Evolutionary conservation across 2,797 vertebrate genomes (phyloP), one percentile per base, ranked within the genome.

Genomic region (Falco berigora): DNA sequence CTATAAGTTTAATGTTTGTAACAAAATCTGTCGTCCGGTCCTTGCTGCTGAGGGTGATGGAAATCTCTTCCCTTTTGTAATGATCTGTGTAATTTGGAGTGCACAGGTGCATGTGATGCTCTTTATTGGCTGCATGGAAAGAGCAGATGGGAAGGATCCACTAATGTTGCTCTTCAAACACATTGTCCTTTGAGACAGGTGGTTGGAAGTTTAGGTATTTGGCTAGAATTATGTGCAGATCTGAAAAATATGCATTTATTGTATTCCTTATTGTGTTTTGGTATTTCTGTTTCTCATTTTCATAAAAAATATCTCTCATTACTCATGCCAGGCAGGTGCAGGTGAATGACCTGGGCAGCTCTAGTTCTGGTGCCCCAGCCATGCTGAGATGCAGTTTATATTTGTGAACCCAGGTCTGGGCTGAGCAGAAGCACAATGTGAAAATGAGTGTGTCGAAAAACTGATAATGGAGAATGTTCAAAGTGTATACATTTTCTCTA

Each of bases 31-130:
- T 92, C 81, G 77, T 56, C n/a, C 1, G 5, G 59, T 79, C n/a
- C 42, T 78, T 53, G 66, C 55, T 82, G 66, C 42, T 40, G 77
- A 49, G 20, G 10, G 66, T 90, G 80, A 95, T 84, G 66, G 80
- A 95, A 86, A 75, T 66, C 21, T 82, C 66, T 75, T 95, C 83
- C 32, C 38, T 75, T 81, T 67, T 84, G 62, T 90, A 94, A 93
- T 81, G 90, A 61, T 12, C 42, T 92, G 88, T 92, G 90, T 86
- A 90, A 94, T 90, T 71, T 66, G 58, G 81, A 90, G 58, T n/a
- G 88, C 59, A 56, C 14, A 30, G n/a, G 64, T 62, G 67, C 90
- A 62, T 81, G 69, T 6, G 90, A 50, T 75, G 40, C 53, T 68
- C 50, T 79, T 64, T 38, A n/a, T 20, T 75, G 92, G n/a, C 73